These are phyloP conservation scores for Zygaena filipendulae DNA, from an alignment of 2,888 invertebrate genomes.

Conservation along the genomic window DNA sequence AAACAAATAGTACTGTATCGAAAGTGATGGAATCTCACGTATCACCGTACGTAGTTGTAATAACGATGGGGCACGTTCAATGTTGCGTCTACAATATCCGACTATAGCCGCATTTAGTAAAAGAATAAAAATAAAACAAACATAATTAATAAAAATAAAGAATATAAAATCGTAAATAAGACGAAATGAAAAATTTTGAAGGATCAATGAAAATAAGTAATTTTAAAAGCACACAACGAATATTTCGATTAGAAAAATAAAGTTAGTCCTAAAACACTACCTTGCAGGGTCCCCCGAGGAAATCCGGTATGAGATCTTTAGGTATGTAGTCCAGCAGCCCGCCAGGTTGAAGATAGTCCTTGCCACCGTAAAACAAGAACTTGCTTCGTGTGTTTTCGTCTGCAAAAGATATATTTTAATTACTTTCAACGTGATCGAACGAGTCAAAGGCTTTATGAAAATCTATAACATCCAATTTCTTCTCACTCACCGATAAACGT, in stretches of 20 bases:
- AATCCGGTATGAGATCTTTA: slow-evolving; percentile 88
- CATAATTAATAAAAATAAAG: too few species aligned
- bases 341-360: slow-evolving; percentile 83
- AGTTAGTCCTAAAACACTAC: slow-evolving; percentile 42
- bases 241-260: neutral
- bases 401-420: slow-evolving; percentile 28
- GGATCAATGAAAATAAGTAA: too few species aligned
- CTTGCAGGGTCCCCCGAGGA: slow-evolving; percentile 90
- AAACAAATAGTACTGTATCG: neutral
- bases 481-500: slow-evolving; percentile 87
- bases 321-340: slow-evolving; percentile 89
- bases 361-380: slow-evolving; percentile 91
- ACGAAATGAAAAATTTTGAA: slow-evolving; percentile 3
- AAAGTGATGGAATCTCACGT: slow-evolving; percentile 18
- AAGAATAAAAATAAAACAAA: slow-evolving; percentile 17
- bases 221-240: neutral
- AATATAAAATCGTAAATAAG: too few species aligned
- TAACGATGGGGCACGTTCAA: slow-evolving; percentile 54
- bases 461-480: too few species aligned
- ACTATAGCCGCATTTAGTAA: slow-evolving; percentile 33
- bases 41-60: slow-evolving; percentile 52
- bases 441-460: neutral
- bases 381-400: slow-evolving; percentile 94
- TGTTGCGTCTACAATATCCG: slow-evolving; percentile 47
- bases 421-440: slow-evolving; percentile 16